phyloP scores from a whole-genome alignment of 2,888 invertebrate species.

The Matsumyia berberina region DNA sequence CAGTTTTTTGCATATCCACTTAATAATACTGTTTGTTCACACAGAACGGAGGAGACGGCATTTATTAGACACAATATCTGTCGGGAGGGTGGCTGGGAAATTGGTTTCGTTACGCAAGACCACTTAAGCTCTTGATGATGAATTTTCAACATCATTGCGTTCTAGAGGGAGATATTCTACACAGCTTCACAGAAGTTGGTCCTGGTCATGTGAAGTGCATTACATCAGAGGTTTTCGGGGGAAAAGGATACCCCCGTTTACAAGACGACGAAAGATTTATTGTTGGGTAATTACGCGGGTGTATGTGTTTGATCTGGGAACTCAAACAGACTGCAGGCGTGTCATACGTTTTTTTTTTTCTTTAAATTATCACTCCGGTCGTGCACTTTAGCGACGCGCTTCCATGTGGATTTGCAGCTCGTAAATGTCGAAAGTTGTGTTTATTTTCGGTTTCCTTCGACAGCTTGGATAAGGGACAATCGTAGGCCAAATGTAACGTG shows the following conservation, averaged over 20 bases:
- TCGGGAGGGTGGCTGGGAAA: slow-evolving; percentile 36
- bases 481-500: slow-evolving; percentile 60
- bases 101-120: slow-evolving; percentile 55
- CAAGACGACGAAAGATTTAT: slow-evolving; percentile 62
- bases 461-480: slow-evolving; percentile 37
- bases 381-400: slow-evolving; percentile 26
- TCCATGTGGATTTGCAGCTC: slow-evolving; percentile 57
- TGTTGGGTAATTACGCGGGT: slow-evolving; percentile 24
- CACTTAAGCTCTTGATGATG: slow-evolving; percentile 55
- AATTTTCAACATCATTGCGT: slow-evolving; percentile 36
- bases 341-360: slow-evolving; percentile 2
- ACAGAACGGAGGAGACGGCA: slow-evolving; percentile 6
- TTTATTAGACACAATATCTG: slow-evolving; percentile 20
- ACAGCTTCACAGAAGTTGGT: slow-evolving; percentile 17
- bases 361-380: slow-evolving; percentile 35
- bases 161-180: slow-evolving; percentile 22
- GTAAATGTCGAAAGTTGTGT: slow-evolving; percentile 63
- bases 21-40: slow-evolving; percentile 34
- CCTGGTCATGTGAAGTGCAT: background rate
- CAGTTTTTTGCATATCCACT: slow-evolving; percentile 52
- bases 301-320: slow-evolving; percentile 37
- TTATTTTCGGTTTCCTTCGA: slow-evolving; percentile 29
- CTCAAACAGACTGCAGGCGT: slow-evolving; percentile 6
- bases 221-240: slow-evolving; percentile 21
- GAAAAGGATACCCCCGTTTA: slow-evolving; percentile 18